These are phyloP conservation scores for Martes flavigula DNA, from an alignment of 2,797 vertebrate genomes.

Conservation along the genomic window DNA sequence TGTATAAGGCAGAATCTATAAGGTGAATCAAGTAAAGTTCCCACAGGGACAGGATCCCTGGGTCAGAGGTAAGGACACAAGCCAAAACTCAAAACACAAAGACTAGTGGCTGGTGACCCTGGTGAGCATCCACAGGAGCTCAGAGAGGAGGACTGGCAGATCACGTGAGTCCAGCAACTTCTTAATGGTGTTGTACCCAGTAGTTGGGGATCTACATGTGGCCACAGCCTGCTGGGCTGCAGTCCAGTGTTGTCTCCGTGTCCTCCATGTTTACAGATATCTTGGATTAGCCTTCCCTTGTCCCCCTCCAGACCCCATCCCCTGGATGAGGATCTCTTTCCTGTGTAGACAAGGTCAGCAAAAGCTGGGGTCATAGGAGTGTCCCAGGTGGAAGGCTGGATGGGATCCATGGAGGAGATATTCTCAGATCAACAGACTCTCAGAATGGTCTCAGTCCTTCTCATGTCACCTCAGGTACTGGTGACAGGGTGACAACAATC, in stretches of 20 bases:
- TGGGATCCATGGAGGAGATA: background rate
- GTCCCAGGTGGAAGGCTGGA: background rate
- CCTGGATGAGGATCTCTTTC: too few species aligned
- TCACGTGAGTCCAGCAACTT: background rate
- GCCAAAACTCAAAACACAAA: background rate
- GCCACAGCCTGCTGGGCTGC: too few species aligned
- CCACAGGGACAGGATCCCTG: background rate
- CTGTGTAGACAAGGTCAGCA: too few species aligned
- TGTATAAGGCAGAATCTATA: background rate
- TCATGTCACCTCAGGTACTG: background rate
- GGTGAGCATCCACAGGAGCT: too few species aligned
- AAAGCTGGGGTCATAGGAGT: background rate
- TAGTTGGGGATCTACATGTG: too few species aligned
- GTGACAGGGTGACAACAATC: background rate
- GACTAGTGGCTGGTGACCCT: too few species aligned
- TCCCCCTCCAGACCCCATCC: rapidly evolving
- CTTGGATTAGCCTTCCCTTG: too few species aligned
- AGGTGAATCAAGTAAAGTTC: background rate
- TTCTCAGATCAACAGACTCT: background rate
- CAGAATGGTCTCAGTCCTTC: too few species aligned
- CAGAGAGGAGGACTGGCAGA: too few species aligned
- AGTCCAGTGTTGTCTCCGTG: too few species aligned
- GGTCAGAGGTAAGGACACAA: background rate
- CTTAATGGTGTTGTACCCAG: too few species aligned
- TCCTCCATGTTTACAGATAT: too few species aligned